Evolutionary conservation across 2,797 vertebrate genomes (phyloP).

Genomic region (Acanthurus leucopareius): DNA sequence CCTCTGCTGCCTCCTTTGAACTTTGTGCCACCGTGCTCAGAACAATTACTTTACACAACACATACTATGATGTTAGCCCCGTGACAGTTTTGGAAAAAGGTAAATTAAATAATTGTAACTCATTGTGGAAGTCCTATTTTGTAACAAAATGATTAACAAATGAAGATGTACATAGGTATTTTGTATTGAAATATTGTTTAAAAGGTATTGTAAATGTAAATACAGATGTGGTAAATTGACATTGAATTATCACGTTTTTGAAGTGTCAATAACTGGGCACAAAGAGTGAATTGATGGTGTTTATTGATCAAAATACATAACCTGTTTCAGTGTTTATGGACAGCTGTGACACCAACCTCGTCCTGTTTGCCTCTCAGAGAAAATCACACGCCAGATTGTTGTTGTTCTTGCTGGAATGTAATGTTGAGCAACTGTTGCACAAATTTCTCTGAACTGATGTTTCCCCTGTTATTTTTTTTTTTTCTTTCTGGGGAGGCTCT

Average conservation of each 20-base stretch:
- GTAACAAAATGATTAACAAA: slow-evolving; percentile 93
- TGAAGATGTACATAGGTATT: slow-evolving; percentile 95
- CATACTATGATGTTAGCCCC: slow-evolving; percentile 63
- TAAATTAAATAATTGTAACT: slow-evolving; percentile 75
- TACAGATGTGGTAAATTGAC: slow-evolving; percentile 83
- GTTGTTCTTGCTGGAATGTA: slow-evolving; percentile 94
- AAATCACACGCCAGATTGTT: slow-evolving; percentile 89
- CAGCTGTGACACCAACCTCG: slow-evolving; percentile 68
- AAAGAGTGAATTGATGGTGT: slow-evolving; percentile 73
- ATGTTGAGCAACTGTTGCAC: slow-evolving; percentile 92
- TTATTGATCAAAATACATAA: slow-evolving; percentile 76
- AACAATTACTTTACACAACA: slow-evolving; percentile 54
- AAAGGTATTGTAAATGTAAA: slow-evolving; percentile 89
- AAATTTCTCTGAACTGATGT: slow-evolving; percentile 89
- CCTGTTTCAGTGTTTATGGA: slow-evolving; percentile 78
- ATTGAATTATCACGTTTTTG: slow-evolving; percentile 67
- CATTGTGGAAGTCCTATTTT: slow-evolving; percentile 93
- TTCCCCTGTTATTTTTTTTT: slow-evolving; percentile 71
- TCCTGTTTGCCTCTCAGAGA: slow-evolving; percentile 88
- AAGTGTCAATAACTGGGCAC: slow-evolving; percentile 62
- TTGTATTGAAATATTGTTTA: slow-evolving; percentile 93
- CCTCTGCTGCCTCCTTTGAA: slow-evolving; percentile 51
- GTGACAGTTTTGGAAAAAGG: slow-evolving; percentile 70
- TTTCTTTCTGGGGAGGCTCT: slow-evolving; percentile 85
- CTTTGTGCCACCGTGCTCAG: slow-evolving; percentile 64